phyloP scores from a whole-genome alignment of 1,140 invertebrate genomes.

The Drosophila neocordata region DNA sequence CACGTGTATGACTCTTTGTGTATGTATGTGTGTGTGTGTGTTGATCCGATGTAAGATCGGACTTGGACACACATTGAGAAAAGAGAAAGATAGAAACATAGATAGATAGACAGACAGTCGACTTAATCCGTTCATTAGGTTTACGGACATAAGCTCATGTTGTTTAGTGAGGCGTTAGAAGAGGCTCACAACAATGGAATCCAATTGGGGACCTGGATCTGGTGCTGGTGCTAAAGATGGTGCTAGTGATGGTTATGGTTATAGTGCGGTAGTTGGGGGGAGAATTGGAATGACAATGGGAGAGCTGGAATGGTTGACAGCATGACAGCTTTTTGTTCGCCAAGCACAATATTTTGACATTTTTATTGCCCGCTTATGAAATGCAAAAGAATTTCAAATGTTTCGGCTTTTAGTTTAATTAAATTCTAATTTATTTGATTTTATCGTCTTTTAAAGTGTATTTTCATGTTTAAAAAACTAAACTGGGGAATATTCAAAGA shows the following conservation, averaged over 20 bases:
- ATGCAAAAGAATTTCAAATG: conserved; percentile 62
- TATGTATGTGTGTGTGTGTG: conserved; percentile 14
- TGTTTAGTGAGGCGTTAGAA: conserved; percentile 80
- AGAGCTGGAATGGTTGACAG: conserved; percentile 66
- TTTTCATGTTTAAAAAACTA: conserved; percentile 65
- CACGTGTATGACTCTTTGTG: conserved; percentile 13
- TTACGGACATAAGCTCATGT: conserved; percentile 77
- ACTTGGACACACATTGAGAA: conserved; percentile 27
- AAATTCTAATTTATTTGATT: conserved; percentile 78
- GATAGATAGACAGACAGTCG: conserved; percentile 40
- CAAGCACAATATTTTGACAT: conserved; percentile 76
- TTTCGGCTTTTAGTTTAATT: conserved; percentile 70
- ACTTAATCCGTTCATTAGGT: conserved; percentile 80
- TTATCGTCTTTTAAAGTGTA: conserved; percentile 69
- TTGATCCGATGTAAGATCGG: conserved; percentile 53
- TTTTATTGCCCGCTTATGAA: conserved; percentile 76
- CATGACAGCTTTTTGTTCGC: conserved; percentile 61
- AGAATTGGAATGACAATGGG: conserved; percentile 52
- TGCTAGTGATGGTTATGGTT: neutral
- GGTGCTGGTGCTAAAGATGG: neutral
- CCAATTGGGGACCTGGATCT: conserved; percentile 32
- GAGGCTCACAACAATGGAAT: conserved; percentile 60
- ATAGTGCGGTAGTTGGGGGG: neutral
- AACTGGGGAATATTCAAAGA: conserved; percentile 30
- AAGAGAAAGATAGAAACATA: conserved; percentile 25